Base-by-base conservation (phyloP, 2,797 vertebrate species). In the Spea hammondii region DNA sequence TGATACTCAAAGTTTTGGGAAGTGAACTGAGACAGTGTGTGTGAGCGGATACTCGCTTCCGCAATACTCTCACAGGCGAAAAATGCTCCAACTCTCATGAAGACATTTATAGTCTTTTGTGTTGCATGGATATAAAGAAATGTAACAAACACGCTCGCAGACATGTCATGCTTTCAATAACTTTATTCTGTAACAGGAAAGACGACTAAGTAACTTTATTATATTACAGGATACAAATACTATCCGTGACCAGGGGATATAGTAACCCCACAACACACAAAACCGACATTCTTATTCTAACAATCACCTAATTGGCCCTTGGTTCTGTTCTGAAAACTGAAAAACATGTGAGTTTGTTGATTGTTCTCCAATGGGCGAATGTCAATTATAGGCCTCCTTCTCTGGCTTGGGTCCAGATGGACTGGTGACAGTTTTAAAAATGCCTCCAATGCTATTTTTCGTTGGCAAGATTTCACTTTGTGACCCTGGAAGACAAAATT, bases 351-450 rank as follows among this genome's bases (percentile, higher is more conserved):
- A 53, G n/a, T 53, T 6, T 53, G 10, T 7, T 14, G 10, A 45
- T 10, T 44, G 1, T 8, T 70, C 67, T 57, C 12, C 12, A 57
- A 57, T 13, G 55, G 55, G 11, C 51, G 32, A 32, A 32, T 53
- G 51, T 57, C n/a, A 80, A 78, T 84, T 86, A 83, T 89, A 89
- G 60, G 86, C 57, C 65, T 72, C 87, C 17, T 80, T 79, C 3
- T 86, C 86, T 75, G 76, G 79, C 49, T 6, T n/a, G 1, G 47
- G 13, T 46, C 84, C 84, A 5, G 8, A 55, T 10, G 6, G 59
- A 3, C 80, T 68, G 14, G 83, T 72, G 46, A 0, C 70, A 46
- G 83, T 47, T 5, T 47, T 0, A 32, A 46, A 8, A 46, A 17
- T 73, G 60, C n/a, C 78, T 12, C 5, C 78, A 8, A 14, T 13